phyloP scores from a whole-genome alignment of 2,797 vertebrate genomes.

The Thripadectes ignobilis region DNA sequence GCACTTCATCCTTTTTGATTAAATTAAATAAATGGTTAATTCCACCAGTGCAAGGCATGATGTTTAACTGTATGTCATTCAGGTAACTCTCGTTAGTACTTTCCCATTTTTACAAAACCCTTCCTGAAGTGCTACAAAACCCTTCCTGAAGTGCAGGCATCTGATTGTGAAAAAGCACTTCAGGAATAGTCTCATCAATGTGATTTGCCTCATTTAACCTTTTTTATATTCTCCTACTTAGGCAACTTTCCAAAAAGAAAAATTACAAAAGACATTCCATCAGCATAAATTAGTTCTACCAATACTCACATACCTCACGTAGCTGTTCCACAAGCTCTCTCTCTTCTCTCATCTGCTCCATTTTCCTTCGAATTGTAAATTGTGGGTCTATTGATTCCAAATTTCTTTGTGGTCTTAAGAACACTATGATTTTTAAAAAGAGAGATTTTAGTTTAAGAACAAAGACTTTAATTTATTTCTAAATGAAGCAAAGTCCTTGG shows the following conservation, averaged over 20 bases:
- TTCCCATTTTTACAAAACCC: not conserved
- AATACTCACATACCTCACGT: slow-evolving; percentile 76
- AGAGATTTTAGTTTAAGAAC: not conserved
- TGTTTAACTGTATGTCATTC: not conserved
- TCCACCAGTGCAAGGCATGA: not conserved
- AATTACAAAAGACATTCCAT: not conserved
- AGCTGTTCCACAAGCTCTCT: slow-evolving; percentile 84
- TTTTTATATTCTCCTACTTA: not conserved
- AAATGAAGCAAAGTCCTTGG: not conserved
- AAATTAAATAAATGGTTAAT: not conserved
- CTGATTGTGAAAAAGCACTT: not conserved
- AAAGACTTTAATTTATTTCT: not conserved
- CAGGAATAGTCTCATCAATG: not conserved
- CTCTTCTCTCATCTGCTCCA: slow-evolving; percentile 95
- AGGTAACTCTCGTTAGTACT: not conserved
- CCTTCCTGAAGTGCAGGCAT: not conserved
- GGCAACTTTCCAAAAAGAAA: not conserved
- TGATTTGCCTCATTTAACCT: not conserved
- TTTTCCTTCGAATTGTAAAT: slow-evolving; percentile 95
- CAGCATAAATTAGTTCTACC: not conserved
- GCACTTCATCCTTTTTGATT: not conserved
- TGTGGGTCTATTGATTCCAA: slow-evolving; percentile 92
- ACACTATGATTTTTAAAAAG: slow-evolving; percentile 67
- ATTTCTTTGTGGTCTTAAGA: slow-evolving; percentile 89
- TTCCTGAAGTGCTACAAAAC: not conserved